phyloP scores from a whole-genome alignment of 2,113 vertebrate genomes.

The Corynorhinus townsendii region DNA sequence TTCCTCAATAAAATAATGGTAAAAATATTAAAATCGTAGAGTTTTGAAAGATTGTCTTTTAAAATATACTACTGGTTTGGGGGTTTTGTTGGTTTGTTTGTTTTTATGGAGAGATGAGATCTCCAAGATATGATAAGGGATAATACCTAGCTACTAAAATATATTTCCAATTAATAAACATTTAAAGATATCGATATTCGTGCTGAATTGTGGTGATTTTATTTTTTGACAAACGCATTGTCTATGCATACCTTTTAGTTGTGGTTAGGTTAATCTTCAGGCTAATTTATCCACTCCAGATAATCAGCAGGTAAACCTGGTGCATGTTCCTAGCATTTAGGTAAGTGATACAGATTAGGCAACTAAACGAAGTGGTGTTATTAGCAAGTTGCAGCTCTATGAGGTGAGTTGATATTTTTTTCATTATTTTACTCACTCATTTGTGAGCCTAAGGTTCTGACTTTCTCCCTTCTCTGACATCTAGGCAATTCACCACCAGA shows the following conservation, averaged over 20 bases:
- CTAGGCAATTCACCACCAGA: not conserved
- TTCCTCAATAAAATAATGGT: not conserved
- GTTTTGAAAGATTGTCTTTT: conserved; percentile 17
- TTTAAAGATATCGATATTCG: not conserved
- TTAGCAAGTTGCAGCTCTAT: not conserved
- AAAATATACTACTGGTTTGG: not conserved
- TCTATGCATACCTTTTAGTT: not conserved
- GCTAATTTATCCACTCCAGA: not conserved
- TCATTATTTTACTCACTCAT: not conserved
- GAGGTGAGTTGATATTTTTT: not conserved
- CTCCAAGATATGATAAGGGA: not conserved
- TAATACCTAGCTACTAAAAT: not conserved
- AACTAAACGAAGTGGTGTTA: not conserved
- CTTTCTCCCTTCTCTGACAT: not conserved
- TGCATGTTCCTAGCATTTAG: not conserved
- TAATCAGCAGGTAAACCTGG: not conserved
- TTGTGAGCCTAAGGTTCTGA: not conserved
- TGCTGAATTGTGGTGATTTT: not conserved
- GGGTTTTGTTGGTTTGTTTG: not conserved
- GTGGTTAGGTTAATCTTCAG: not conserved
- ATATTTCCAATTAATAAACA: not conserved
- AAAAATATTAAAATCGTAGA: conserved; percentile 16
- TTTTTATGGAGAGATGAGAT: not conserved
- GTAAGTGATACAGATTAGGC: not conserved
- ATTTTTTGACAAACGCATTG: not conserved